Evolutionary conservation across 2,888 invertebrate species (phyloP), one percentile per base, ranked within the genome.

Genomic region (Apeira syringaria): DNA sequence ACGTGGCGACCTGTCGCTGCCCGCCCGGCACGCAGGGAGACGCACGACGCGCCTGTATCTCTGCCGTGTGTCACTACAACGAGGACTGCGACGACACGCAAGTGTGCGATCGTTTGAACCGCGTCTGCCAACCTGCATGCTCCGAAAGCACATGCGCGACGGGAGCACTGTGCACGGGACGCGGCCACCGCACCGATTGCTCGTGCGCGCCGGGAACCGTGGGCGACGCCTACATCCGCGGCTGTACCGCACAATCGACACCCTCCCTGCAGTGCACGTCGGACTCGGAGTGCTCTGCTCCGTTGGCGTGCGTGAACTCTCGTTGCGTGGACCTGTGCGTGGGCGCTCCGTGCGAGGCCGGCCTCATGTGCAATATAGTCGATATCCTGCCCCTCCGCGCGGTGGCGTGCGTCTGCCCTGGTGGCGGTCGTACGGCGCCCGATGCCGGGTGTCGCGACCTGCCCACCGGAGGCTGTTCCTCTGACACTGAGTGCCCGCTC

Each of bases 51-150:
- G 94, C 96, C 10, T 98, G 98, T 68, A 94, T 97, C 43, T 92
- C 94, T 1, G 95, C 94, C 5, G 92, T 94, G 26, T 97, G 97
- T 59, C 96, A 96, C 64, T 96, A 96, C 76, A 96, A 97, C 68
- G 96, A 97, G 64, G 97, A 97, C 68, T 97, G 97, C 60, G 95
- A 94, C 18, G 94, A 95, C 61, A 92, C 95, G 52, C 96, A 97
- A 77, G 93, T 95, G 20, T 97, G 97, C 74, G 95, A 97, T 67
- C 91, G 96, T 45, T 86, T 96, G 7, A 97, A 97, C 71, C 91
- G 96, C 56, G 92, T 96, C 0, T 97, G 97, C 65, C 92, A 95
- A 59, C 94, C 95, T 0, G 96, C 94, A 13, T 97, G 97, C 68
- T 93, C 94, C 3, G 94, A 94, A n/a, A 94, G 94, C 40, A 93